Base-by-base conservation (phyloP, 2,888 invertebrate species). In the Hyposoter dolosus region DNA sequence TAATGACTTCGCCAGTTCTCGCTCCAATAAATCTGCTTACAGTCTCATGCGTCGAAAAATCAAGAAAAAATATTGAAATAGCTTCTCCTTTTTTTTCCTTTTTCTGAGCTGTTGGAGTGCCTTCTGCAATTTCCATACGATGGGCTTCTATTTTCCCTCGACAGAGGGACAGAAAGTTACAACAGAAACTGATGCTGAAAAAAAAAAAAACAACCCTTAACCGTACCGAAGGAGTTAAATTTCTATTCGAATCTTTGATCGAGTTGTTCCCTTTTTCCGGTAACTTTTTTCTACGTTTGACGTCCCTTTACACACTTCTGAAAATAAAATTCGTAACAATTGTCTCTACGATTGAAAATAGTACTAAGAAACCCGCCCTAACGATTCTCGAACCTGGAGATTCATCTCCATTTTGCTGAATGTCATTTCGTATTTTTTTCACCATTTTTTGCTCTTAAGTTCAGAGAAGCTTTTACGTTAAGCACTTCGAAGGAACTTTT, bases 21-120 rank as follows among this genome's bases (percentile, higher is more conserved):
- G 76, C 82, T 69, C 65, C 71, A 50, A 82, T 82, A 77, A 82
- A 77, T 82, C n/a, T 43, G 10, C n/a, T 7, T 0, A 66, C 40
- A 23, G 15, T 47, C 17, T 10, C 23, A 9, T 19, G 50, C 19
- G 53, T 66, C 66, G 9, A 23, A 28, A 74, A 74, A 12, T 69
- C 23, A 17, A 9, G 5, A 69, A 69, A 15, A 43, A 69, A 28
- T 45, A 69, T 69, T 45, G 7, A 28, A 69, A 45, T 3, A 1
- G 28, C 19, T 74, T 74, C 45, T 45, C 23, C 4, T 60, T 56
- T 40, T 19, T 7, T 53, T 19, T 35, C 47, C 15, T 65, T 35
- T 23, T 10, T 43, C 40, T 4, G 5, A 15, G 28, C 15, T 28
- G 6, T 15, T 60, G 28, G 5, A 60, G 60, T 28, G 28, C 28